These are phyloP conservation scores for Colossoma macropomum DNA, from an alignment of 2,113 vertebrate species.

Conservation along the genomic window DNA sequence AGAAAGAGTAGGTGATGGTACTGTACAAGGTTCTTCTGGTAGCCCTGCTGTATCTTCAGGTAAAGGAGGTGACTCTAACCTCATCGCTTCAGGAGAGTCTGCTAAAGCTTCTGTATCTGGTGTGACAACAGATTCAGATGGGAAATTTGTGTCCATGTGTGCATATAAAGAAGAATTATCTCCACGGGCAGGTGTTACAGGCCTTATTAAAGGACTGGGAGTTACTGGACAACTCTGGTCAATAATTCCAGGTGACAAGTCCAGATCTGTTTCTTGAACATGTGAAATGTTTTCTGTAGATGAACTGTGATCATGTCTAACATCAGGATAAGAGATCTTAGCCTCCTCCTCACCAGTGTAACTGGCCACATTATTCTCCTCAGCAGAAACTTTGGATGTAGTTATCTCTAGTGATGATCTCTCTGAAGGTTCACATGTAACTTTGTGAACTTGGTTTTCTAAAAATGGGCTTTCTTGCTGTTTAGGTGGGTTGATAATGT, in stretches of 20 bases:
- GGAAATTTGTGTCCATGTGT: conserved; percentile 2
- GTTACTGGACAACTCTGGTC: conserved; percentile 5
- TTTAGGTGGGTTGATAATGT: neutral
- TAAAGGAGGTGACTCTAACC: neutral
- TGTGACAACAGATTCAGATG: neutral
- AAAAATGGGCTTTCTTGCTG: neutral
- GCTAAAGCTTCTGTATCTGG: neutral
- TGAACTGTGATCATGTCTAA: neutral
- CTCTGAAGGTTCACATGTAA: neutral
- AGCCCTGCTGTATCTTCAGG: neutral
- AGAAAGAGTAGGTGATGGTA: neutral
- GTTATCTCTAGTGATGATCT: neutral
- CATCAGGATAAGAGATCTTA: neutral
- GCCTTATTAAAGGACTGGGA: neutral
- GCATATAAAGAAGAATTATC: conserved; percentile 1
- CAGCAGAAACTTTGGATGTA: neutral
- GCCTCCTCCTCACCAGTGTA: neutral
- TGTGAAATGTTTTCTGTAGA: neutral
- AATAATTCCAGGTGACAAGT: neutral
- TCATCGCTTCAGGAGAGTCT: conserved; percentile 9
- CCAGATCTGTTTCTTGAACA: neutral
- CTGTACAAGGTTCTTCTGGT: neutral
- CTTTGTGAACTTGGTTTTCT: conserved; percentile 11
- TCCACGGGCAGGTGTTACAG: neutral
- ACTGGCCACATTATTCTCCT: conserved; percentile 10